Conservation (phyloP, 1,140 invertebrate species). For the Riptortus pedestris region DNA sequence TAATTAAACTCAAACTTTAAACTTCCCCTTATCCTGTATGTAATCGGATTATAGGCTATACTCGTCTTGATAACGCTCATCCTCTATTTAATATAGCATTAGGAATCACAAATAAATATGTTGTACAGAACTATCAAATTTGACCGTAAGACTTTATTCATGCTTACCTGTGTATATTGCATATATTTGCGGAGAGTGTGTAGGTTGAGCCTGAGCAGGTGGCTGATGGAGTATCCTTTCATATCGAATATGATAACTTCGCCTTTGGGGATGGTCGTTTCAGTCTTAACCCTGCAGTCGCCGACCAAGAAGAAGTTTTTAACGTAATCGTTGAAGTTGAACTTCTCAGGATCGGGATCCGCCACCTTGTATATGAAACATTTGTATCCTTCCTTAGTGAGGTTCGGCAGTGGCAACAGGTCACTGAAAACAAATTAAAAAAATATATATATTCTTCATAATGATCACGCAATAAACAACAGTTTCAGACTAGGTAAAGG, state of each 20-base stretch:
- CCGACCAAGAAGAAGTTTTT: slow-evolving; percentile 33
- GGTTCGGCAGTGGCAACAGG: slow-evolving; percentile 35
- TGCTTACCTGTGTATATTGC: slow-evolving; percentile 34
- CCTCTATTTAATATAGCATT: no score
- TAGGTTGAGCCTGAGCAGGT: slow-evolving; percentile 29
- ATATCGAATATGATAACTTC: slow-evolving; percentile 34
- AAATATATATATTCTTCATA: background rate
- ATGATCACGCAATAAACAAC: no score
- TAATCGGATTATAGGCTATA: no score
- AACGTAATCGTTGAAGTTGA: slow-evolving; percentile 37
- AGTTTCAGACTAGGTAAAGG: no score
- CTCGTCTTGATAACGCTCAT: no score
- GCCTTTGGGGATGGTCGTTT: slow-evolving; percentile 30
- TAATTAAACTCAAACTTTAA: no score
- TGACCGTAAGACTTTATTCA: no score
- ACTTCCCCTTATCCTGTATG: no score
- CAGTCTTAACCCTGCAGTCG: slow-evolving; percentile 31
- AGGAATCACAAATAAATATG: no score
- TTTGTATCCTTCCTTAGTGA: slow-evolving; percentile 48
- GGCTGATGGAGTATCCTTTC: slow-evolving; percentile 31
- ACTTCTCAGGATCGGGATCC: slow-evolving; percentile 48
- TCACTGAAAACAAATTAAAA: slow-evolving; percentile 27
- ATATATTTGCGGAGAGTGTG: slow-evolving; percentile 32
- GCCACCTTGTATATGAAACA: slow-evolving; percentile 46
- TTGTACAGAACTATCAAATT: no score